These are phyloP conservation scores for Drosophila grimshawi DNA, from an alignment of 1,140 invertebrate species.

Conservation along the genomic window DNA sequence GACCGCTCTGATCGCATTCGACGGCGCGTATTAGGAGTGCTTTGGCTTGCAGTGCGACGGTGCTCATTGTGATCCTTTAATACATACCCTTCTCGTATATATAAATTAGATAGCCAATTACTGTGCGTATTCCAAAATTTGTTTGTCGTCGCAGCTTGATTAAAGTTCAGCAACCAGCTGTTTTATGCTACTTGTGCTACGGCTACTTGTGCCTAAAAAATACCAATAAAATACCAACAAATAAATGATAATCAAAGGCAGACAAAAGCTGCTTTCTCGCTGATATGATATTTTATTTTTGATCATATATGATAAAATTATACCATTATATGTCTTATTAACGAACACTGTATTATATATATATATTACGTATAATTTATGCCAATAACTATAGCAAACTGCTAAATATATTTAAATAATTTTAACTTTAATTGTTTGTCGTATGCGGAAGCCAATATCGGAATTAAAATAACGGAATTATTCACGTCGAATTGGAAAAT, in stretches of 20 bases:
- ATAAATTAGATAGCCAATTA: too few species aligned
- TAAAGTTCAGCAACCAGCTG: constrained; percentile 16
- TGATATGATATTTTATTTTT: too few species aligned
- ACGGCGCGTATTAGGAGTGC: constrained; percentile 66
- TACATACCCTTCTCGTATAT: neutral
- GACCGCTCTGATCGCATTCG: constrained; percentile 67
- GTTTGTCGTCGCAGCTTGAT: constrained; percentile 1
- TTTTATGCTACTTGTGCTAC: too few species aligned
- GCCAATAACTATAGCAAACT: too few species aligned
- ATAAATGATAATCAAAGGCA: constrained; percentile 3
- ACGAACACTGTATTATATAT: too few species aligned
- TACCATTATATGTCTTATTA: too few species aligned
- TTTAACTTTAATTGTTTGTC: too few species aligned
- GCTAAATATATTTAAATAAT: neutral
- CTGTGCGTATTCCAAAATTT: neutral
- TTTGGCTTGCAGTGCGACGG: constrained; percentile 47
- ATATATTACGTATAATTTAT: too few species aligned
- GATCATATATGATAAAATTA: too few species aligned
- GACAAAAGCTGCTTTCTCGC: too few species aligned
- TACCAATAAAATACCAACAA: constrained; percentile 16
- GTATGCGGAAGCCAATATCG: neutral
- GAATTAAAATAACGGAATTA: constrained; percentile 35
- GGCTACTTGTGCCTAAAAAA: constrained; percentile 1
- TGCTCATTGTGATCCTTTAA: constrained; percentile 38
- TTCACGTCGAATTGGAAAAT: constrained; percentile 31